Evolutionary conservation across 1,140 invertebrate genomes (phyloP).

Genomic region (Yoshiicerus persimilis): DNA sequence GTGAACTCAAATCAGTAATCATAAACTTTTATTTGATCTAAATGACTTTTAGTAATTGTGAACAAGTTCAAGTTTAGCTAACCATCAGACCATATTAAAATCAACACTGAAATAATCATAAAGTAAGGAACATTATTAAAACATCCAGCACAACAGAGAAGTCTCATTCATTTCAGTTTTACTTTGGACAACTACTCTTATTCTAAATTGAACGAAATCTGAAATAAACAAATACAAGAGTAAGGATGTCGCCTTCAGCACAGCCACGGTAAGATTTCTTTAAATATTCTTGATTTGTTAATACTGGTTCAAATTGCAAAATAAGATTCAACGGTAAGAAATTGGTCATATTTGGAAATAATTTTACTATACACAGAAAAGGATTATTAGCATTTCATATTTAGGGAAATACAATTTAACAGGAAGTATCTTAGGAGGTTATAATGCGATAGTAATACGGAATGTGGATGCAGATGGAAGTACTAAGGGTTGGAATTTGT

Average conservation of each 20-base stretch:
- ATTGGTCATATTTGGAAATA: no score
- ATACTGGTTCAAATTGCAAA: no score
- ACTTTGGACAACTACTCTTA: not conserved
- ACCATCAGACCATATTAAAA: not conserved
- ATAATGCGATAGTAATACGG: no score
- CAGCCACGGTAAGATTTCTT: not conserved
- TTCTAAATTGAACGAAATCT: not conserved
- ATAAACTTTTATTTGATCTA: not conserved
- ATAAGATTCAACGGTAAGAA: no score
- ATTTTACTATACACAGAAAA: no score
- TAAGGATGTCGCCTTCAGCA: not conserved
- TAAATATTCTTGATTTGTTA: no score
- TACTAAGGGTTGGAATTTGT: no score
- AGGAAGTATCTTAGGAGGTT: no score
- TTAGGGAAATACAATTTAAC: no score
- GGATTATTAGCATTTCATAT: no score
- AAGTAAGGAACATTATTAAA: not conserved
- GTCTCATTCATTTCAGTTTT: not conserved
- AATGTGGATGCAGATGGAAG: no score
- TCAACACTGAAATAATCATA: not conserved
- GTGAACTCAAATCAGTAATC: not conserved
- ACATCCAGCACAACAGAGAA: not conserved
- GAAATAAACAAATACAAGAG: not conserved
- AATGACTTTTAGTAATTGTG: not conserved
- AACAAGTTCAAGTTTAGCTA: no score